Conservation (phyloP, 2,888 invertebrate species). For the Hermodice carunculata region DNA sequence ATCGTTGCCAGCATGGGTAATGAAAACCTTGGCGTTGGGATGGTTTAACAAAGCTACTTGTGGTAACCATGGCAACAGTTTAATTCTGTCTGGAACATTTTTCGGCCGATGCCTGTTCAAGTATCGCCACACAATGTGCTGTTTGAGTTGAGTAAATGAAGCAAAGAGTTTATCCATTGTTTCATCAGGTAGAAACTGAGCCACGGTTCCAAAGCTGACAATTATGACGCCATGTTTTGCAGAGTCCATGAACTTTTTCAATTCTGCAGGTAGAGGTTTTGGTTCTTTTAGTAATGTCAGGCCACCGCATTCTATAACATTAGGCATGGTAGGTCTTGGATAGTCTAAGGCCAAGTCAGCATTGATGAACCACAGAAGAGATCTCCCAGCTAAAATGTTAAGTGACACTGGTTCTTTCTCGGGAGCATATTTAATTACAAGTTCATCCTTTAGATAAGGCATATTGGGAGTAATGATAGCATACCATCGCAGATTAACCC, state of each 20-base stretch:
- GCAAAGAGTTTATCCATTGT: background rate
- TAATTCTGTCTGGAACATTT: constrained; percentile 14
- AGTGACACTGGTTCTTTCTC: constrained; percentile 12
- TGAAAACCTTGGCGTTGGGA: constrained; percentile 41
- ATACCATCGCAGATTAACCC: constrained; percentile 19
- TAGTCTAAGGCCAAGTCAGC: constrained; percentile 29
- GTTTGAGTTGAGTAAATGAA: constrained; percentile 7
- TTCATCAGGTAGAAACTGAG: background rate
- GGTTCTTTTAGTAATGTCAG: constrained; percentile 23
- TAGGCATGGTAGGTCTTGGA: constrained; percentile 32
- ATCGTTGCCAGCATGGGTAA: constrained; percentile 48
- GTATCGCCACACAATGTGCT: constrained; percentile 1
- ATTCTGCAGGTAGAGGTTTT: constrained; percentile 22
- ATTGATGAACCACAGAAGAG: constrained; percentile 29
- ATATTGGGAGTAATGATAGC: constrained; percentile 9
- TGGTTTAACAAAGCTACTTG: constrained; percentile 49
- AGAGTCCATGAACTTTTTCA: constrained; percentile 17
- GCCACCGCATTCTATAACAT: constrained; percentile 34
- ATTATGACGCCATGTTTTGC: constrained; percentile 18
- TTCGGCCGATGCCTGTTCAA: background rate
- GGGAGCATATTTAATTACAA: constrained; percentile 21
- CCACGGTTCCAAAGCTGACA: constrained; percentile 28
- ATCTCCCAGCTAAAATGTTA: constrained; percentile 9
- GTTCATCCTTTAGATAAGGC: constrained; percentile 18
- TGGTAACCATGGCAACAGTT: constrained; percentile 43